These are phyloP conservation scores for Lethocerus indicus DNA, from an alignment of 1,140 invertebrate species.

Conservation along the genomic window DNA sequence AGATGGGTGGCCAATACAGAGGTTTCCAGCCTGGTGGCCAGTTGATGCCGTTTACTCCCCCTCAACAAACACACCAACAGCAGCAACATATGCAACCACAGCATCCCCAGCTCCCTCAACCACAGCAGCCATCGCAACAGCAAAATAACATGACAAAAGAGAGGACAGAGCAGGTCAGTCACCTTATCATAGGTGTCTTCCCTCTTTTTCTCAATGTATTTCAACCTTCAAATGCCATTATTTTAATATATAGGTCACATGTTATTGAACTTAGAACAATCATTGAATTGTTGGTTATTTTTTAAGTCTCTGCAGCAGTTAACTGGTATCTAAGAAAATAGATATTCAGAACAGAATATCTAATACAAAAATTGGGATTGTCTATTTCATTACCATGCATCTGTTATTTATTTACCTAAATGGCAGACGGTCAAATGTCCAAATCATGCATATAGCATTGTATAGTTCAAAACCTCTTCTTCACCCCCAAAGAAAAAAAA, in stretches of 20 bases:
- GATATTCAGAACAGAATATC: too few species aligned
- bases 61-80: neutral
- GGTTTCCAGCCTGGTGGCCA: neutral
- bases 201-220: neutral
- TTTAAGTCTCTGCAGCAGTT: neutral
- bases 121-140: neutral
- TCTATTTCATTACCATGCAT: too few species aligned
- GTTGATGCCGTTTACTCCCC: neutral
- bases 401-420: too few species aligned
- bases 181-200: neutral
- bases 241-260: neutral
- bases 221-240: neutral
- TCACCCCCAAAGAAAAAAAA: too few species aligned
- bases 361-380: too few species aligned
- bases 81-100: neutral
- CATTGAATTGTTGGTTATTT: neutral
- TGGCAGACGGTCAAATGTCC: too few species aligned
- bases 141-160: neutral
- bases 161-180: neutral
- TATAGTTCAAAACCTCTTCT: too few species aligned
- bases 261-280: neutral
- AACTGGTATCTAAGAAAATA: too few species aligned
- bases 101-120: neutral
- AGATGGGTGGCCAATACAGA: too few species aligned
- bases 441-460: too few species aligned